Percentiles rank a stretch among this genome's conserved stretches.
Conservation (phyloP, 2,113 vertebrate species). For the Butastur rufipennis region DNA sequence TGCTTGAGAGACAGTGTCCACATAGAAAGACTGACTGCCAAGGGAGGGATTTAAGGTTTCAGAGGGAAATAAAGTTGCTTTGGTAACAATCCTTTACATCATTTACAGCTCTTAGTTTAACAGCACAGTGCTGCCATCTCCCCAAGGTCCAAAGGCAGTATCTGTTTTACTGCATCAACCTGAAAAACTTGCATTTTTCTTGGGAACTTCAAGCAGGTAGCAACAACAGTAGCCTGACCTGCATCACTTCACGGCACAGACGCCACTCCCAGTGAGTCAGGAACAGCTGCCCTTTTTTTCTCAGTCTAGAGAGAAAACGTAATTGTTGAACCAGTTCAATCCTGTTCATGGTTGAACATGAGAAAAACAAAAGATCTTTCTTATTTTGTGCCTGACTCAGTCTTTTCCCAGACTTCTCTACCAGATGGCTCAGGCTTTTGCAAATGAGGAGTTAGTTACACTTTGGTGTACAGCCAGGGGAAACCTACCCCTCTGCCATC, state of each 20-base stretch:
- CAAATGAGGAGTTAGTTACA: neutral
- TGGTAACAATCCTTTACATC: neutral
- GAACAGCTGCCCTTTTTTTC: neutral
- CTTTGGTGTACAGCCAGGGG: neutral
- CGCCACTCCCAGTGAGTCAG: neutral
- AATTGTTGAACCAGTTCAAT: neutral
- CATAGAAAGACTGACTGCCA: neutral
- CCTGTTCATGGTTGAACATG: neutral
- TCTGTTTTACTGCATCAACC: neutral
- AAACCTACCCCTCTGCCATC: neutral
- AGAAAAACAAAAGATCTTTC: neutral
- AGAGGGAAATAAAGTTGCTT: neutral
- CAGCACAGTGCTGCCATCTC: neutral
- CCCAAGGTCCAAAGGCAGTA: neutral
- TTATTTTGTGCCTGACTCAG: neutral
- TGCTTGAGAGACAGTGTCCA: neutral
- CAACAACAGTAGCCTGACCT: neutral
- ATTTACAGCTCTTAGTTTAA: neutral
- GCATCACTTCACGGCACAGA: neutral
- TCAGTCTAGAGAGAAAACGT: neutral
- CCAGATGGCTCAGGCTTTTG: neutral
- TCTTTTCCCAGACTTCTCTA: neutral
- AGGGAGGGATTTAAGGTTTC: neutral
- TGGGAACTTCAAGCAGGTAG: neutral
- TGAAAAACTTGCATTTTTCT: neutral